These are phyloP conservation scores for Epistrophella euchroma DNA, from an alignment of 2,888 invertebrate species.

Conservation along the genomic window DNA sequence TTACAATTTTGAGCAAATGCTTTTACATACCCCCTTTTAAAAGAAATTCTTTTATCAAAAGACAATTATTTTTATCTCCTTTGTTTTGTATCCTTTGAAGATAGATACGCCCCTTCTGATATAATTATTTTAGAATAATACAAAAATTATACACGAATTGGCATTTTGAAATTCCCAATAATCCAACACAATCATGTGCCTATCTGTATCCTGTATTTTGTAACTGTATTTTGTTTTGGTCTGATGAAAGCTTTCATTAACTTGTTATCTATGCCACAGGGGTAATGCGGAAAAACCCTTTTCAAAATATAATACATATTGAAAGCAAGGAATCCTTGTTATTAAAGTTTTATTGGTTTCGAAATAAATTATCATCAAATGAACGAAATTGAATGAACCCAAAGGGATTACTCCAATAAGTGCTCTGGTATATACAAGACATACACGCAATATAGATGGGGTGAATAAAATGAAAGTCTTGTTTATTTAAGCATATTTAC, in stretches of 20 bases:
- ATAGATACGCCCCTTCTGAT: too few species aligned
- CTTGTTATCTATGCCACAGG: neutral
- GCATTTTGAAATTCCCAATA: neutral
- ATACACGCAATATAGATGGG: neutral
- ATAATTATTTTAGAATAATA: neutral
- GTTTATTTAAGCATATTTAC: neutral
- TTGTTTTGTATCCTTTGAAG: too few species aligned
- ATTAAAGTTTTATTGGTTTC: neutral
- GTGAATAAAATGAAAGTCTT: neutral
- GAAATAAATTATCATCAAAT: neutral
- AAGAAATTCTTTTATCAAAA: too few species aligned
- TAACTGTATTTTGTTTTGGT: neutral
- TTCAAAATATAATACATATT: neutral
- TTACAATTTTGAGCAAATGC: too few species aligned
- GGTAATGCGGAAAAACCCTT: neutral
- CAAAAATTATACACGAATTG: neutral
- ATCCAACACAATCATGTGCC: too few species aligned
- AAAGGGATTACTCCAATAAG: neutral
- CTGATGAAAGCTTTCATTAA: conserved; percentile 1
- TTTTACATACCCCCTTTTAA: too few species aligned
- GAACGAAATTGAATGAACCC: neutral
- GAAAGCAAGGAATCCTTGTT: neutral
- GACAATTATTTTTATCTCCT: too few species aligned
- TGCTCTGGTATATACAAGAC: neutral
- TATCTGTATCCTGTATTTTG: neutral